Base-by-base conservation (phyloP, 1,140 invertebrate species). In the Heliconius hewitsoni region DNA sequence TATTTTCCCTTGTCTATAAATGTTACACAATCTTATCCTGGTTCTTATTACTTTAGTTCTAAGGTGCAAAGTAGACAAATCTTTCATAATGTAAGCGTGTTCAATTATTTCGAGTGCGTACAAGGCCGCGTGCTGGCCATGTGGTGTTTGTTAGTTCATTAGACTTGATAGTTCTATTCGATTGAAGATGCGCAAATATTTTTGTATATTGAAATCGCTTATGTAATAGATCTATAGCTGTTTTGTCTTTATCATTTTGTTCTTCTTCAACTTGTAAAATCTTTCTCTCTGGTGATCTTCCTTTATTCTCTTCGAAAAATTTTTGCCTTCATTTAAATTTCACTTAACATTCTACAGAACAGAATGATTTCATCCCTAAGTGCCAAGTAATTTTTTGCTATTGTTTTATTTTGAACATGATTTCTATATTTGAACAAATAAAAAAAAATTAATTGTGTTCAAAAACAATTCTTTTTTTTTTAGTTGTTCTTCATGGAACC, bases 41-140 rank as follows among this genome's bases (percentile, higher is more conserved):
- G 42, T 60, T 34, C 27, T 46, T 78, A 78, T 74, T 50, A 52
- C 5, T 39, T n/a, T 19, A 39, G 42, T 8, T 1, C 52, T 74
- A 79, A 23, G 55, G 46, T 19, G 70, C 42, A 55, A 18, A 34
- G 71, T 71, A 8, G 4, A 16, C 55, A 23, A 57, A 30, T 19
- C 6, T 70, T 30, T 50, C n/a, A 42, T 70, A 27, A 23, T 46
- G 19, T 55, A 37, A 75, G 78, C 66, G 50, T 72, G 72, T 81
- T 73, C 72, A 75, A 79, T 76, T 81, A 79, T 80, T 75, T 79
- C 71, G 71, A 83, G 80, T 83, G 79, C 80, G 76, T 50, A 50
- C 80, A 81, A 83, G 80, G 82, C 75, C 73, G 57, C 57, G 27
- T 71, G 66, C 74, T 30, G 71, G 80, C 80, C 80, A 83, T 83